Evolutionary conservation across 1,140 invertebrate species (phyloP), one percentile per base, ranked within the genome.

Genomic region (Adelges cooleyi): DNA sequence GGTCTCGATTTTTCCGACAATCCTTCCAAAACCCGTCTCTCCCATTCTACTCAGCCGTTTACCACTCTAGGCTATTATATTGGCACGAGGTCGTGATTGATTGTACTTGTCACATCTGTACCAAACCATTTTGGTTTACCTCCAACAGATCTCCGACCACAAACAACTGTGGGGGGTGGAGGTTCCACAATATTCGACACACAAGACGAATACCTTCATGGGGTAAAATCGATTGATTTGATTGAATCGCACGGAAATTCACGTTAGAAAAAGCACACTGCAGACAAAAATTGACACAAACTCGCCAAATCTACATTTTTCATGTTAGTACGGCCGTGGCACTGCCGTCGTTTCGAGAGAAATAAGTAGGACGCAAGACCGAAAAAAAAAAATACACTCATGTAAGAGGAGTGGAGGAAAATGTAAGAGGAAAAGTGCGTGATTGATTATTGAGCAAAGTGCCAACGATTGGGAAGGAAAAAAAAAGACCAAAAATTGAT

Each of bases 71-170:
- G 40, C 54, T 46, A 59, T 44, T 59, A n/a, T n/a, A 59, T 46
- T 59, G 25, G n/a, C 1, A 9, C 18, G 56, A 1, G 20, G 56
- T 20, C 56, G 29, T 62, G 56, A 62, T 62, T 23, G 25, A 62
- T 62, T 62, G 40, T 42, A 22, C 40, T 46, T 48, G 56, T 62
- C 56, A 62, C 56, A 62, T 62, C 25, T 48, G 54, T 17, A 44
- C 40, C 15, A 44, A 11, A 11, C 6, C 5, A 11, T 11, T 8
- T n/a, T n/a, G 11, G 11, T n/a, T 17, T 17, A n/a, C 40, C 15
- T n/a, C 40, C 15, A 44, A 11, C 5, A 44, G 3, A 11, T 11
- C n/a, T 3, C 4, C 15, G 11, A n/a, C 15, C 40, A 44, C 40
- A 8, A n/a, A n/a, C 40, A 44, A 11, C 10, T 13, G 36, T 6